Percentiles rank a stretch among this genome's conserved stretches.
These are phyloP conservation scores for Ceryle rudis DNA, from an alignment of 2,797 vertebrate species.

Conservation along the genomic window DNA sequence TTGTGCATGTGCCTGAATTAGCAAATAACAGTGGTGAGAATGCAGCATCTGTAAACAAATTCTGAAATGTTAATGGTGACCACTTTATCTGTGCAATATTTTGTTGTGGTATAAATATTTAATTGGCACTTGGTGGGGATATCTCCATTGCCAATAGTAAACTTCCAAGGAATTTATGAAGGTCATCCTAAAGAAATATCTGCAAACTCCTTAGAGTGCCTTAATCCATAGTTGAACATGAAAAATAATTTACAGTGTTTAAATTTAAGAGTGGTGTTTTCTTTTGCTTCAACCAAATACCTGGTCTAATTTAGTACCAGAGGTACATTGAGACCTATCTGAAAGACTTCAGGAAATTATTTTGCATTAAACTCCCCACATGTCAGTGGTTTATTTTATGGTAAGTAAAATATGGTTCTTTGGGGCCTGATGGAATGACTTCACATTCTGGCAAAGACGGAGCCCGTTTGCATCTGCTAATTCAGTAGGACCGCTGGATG, in stretches of 20 bases:
- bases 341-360: neutral
- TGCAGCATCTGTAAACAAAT: neutral
- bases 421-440: neutral
- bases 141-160: neutral
- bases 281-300: neutral
- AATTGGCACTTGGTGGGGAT: neutral
- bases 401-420: neutral
- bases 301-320: neutral
- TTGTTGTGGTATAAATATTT: constrained; percentile 32
- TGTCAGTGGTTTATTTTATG: neutral
- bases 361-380: neutral
- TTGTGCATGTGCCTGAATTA: neutral
- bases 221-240: neutral
- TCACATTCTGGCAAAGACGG: neutral
- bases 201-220: neutral
- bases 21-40: neutral
- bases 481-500: neutral
- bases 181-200: neutral
- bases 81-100: neutral
- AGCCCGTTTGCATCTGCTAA: neutral
- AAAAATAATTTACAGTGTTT: neutral
- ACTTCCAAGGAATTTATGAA: neutral
- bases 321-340: rapidly evolving
- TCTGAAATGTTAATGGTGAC: neutral
- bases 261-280: neutral